Conservation (phyloP, 1,140 invertebrate species). For the Myzus persicae region DNA sequence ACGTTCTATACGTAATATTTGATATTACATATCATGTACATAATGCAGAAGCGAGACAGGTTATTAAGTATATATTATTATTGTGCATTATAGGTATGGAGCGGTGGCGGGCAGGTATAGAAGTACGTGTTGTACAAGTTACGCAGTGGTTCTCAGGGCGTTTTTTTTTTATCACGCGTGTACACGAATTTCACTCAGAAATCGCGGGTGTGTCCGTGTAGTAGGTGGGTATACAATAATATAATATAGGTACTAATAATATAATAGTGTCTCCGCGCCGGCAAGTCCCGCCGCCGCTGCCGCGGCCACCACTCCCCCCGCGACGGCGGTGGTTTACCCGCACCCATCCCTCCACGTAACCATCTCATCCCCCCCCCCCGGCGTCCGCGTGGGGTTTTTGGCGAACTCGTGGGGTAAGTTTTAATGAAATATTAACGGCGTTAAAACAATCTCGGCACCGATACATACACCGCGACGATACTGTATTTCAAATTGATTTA, state of each 20-base stretch:
- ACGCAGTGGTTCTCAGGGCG: background rate
- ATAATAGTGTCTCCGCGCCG: background rate
- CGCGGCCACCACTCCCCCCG: background rate
- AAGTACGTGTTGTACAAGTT: background rate
- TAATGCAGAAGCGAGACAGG: no score
- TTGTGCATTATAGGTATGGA: background rate
- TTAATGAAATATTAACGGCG: constrained; percentile 58
- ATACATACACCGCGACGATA: background rate
- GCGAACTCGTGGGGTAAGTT: constrained; percentile 38
- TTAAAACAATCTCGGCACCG: constrained; percentile 55
- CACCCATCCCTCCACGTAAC: background rate
- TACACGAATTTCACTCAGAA: background rate
- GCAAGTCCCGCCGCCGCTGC: background rate
- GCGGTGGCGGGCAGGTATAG: no score
- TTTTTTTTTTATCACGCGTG: background rate
- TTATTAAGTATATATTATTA: background rate
- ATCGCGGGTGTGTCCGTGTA: accelerated
- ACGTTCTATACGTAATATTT: no score
- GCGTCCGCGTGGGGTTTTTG: background rate
- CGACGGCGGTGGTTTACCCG: background rate
- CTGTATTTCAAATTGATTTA: constrained; percentile 46
- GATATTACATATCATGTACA: no score
- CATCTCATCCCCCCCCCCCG: background rate
- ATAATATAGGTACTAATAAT: background rate
- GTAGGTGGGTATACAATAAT: background rate